Evolutionary conservation across 1,140 invertebrate species (phyloP).

Genomic region (Ceratoteleas bidentatus): DNA sequence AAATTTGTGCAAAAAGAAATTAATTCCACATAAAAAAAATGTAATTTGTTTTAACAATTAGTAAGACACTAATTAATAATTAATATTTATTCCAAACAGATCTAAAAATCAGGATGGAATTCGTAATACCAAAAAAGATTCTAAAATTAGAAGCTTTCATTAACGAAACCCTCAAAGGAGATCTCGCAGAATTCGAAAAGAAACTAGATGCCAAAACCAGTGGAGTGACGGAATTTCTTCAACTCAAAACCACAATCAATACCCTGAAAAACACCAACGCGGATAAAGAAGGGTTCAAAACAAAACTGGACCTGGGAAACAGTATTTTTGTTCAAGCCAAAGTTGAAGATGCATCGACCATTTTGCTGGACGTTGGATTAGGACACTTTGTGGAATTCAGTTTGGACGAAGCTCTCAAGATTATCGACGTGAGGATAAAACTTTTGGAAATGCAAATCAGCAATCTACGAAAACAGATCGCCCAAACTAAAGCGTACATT

Average conservation of each 20-base stretch:
- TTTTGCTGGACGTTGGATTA: slow-evolving; percentile 89
- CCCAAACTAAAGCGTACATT: slow-evolving; percentile 89
- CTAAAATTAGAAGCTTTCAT: slow-evolving; percentile 83
- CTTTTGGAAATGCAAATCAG: slow-evolving; percentile 84
- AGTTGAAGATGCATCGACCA: slow-evolving; percentile 85
- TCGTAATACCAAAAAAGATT: slow-evolving; percentile 74
- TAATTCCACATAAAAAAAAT: no score
- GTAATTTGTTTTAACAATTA: no score
- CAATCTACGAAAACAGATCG: slow-evolving; percentile 85
- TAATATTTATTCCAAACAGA: not conserved
- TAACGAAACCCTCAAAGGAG: slow-evolving; percentile 86
- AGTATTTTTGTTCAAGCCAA: slow-evolving; percentile 88
- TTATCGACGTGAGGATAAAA: slow-evolving; percentile 87
- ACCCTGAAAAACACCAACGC: slow-evolving; percentile 71
- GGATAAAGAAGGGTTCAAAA: slow-evolving; percentile 85
- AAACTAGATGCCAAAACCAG: slow-evolving; percentile 84
- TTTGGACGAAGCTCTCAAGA: slow-evolving; percentile 85
- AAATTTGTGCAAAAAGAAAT: no score
- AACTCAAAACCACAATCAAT: slow-evolving; percentile 85
- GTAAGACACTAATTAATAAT: no score
- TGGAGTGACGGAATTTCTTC: slow-evolving; percentile 88
- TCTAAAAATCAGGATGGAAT: slow-evolving; percentile 64
- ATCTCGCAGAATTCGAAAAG: slow-evolving; percentile 83
- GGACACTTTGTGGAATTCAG: slow-evolving; percentile 89
- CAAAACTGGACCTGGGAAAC: slow-evolving; percentile 89